Conservation (phyloP, 2,888 invertebrate genomes). For the Deilephila porcellus region DNA sequence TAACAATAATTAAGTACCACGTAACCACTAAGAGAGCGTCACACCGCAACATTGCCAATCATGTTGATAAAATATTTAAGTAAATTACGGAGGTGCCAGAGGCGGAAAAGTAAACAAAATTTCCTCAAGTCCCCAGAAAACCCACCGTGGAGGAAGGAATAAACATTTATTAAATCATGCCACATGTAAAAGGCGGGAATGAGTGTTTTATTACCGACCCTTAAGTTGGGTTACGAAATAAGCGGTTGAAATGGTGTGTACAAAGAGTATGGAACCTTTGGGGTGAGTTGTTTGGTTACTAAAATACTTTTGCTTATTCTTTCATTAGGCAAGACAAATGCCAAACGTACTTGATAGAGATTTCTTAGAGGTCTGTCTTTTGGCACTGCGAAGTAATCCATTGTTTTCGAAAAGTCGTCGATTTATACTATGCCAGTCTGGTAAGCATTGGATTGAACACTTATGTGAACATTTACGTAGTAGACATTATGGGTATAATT, state of each 20-base stretch:
- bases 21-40: neutral
- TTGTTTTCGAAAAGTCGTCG: too few relatives aligned
- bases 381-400: too few relatives aligned
- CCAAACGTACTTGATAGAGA: too few relatives aligned
- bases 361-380: too few relatives aligned
- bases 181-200: conserved; percentile 45
- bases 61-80: conserved; percentile 19
- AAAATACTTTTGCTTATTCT: neutral
- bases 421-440: too few relatives aligned
- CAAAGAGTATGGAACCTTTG: neutral
- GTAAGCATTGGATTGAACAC: too few relatives aligned
- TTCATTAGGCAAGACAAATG: neutral
- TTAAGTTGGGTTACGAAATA: conserved; percentile 37
- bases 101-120: conserved; percentile 30
- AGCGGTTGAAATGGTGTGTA: conserved; percentile 31
- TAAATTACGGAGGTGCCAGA: conserved; percentile 9
- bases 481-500: too few relatives aligned
- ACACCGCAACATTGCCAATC: neutral
- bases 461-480: too few relatives aligned
- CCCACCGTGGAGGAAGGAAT: conserved; percentile 39
- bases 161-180: conserved; percentile 54
- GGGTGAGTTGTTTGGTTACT: neutral
- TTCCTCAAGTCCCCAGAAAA: conserved; percentile 30
- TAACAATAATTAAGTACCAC: too few relatives aligned
- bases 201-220: conserved; percentile 50